Conservation (phyloP, 2,797 vertebrate genomes). For the Psittacula derbiana region DNA sequence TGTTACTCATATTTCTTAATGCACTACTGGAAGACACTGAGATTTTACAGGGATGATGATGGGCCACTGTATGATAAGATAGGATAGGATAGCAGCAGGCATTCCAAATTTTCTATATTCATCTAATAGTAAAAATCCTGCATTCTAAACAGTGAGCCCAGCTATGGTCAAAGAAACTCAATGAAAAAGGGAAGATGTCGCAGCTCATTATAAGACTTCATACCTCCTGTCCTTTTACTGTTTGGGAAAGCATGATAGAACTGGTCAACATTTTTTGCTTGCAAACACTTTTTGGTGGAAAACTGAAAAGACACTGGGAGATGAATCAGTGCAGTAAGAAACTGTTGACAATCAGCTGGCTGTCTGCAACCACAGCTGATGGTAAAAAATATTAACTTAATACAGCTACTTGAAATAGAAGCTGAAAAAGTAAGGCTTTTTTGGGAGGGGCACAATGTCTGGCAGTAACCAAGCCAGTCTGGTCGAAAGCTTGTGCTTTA, state of each 20-base stretch:
- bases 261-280: neutral
- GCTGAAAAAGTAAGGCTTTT: neutral
- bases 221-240: neutral
- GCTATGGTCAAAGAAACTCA: neutral
- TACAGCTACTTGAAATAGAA: neutral
- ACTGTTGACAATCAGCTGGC: neutral
- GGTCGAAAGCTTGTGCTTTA: neutral
- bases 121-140: neutral
- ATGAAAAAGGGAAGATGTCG: neutral
- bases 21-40: neutral
- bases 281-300: neutral
- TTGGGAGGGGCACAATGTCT: neutral
- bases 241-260: neutral
- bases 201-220: neutral
- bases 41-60: neutral
- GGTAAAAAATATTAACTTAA: neutral
- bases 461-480: neutral
- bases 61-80: neutral
- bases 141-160: neutral
- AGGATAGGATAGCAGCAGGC: neutral
- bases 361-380: neutral
- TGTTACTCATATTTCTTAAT: neutral
- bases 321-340: conserved; percentile 12
- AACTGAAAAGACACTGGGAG: neutral
- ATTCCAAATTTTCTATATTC: neutral